These are phyloP conservation scores for Danaus melanippus DNA, from an alignment of 1,140 invertebrate genomes.

Conservation along the genomic window DNA sequence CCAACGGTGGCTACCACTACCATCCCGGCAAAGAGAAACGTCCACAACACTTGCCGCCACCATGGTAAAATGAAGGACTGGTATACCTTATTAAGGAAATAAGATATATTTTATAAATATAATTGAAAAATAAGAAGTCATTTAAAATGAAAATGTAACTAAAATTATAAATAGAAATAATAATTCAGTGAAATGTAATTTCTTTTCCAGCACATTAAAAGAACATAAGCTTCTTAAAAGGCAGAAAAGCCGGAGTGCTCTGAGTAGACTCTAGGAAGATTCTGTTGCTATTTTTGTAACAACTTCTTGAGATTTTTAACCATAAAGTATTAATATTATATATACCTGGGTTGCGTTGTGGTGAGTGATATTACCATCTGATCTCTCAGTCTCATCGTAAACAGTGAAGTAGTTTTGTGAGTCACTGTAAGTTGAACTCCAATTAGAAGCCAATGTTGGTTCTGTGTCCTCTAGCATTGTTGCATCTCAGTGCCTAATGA, in stretches of 20 bases:
- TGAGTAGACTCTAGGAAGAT: too few relatives aligned
- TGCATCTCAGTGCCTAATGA: conserved; percentile 26
- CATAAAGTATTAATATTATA: not conserved
- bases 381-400: conserved; percentile 33
- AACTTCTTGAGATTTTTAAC: too few relatives aligned
- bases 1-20: conserved; percentile 93
- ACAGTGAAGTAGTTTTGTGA: conserved; percentile 42
- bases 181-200: too few relatives aligned
- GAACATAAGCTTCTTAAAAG: too few relatives aligned
- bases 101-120: not conserved
- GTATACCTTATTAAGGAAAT: conserved; percentile 30
- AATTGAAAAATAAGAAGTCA: not conserved
- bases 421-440: conserved; percentile 29
- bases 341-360: conserved; percentile 43
- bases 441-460: conserved; percentile 34
- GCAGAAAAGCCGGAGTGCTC: too few relatives aligned
- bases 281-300: too few relatives aligned
- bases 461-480: conserved; percentile 43
- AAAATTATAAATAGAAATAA: too few relatives aligned
- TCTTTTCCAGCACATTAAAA: too few relatives aligned
- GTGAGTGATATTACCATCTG: conserved; percentile 32
- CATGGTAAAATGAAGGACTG: conserved; percentile 82
- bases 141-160: too few relatives aligned
- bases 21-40: conserved; percentile 87
- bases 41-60: conserved; percentile 91